These are phyloP conservation scores for Actinostola sp. DNA, from an alignment of 92 coral and sea anemone species.

Conservation along the genomic window DNA sequence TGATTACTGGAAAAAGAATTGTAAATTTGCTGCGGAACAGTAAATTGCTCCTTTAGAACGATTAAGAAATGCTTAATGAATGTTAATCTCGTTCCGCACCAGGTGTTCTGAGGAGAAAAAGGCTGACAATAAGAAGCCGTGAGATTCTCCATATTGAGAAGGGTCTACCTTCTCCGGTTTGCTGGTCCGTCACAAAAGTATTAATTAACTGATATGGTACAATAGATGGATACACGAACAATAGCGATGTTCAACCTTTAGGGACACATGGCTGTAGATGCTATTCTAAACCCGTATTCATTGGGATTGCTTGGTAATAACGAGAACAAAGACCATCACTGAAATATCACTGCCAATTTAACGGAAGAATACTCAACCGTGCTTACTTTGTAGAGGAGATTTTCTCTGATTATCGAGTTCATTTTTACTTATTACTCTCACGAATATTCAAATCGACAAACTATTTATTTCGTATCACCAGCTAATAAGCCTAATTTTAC, in stretches of 20 bases:
- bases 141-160: constrained; percentile 67
- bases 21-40: constrained; percentile 54
- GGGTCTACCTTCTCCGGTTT: constrained; percentile 56
- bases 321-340: neutral
- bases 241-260: constrained; percentile 45
- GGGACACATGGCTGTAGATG: constrained; percentile 51
- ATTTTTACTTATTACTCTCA: constrained; percentile 52
- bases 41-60: constrained; percentile 71
- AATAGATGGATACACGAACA: constrained; percentile 51
- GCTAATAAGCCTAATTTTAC: constrained; percentile 78
- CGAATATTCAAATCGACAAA: constrained; percentile 57
- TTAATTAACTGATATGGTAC: constrained; percentile 83
- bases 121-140: constrained; percentile 49
- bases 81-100: constrained; percentile 54
- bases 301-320: neutral
- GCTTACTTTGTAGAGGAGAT: constrained; percentile 8
- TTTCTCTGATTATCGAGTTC: constrained; percentile 22
- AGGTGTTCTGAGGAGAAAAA: constrained; percentile 58
- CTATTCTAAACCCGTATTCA: constrained; percentile 3
- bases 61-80: constrained; percentile 60
- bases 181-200: constrained; percentile 72
- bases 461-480: constrained; percentile 70
- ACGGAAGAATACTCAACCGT: neutral
- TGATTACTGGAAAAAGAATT: constrained; percentile 47
- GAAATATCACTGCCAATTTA: neutral